These are phyloP conservation scores for Megalonaias nervosa DNA, from an alignment of 1,140 invertebrate species.

Conservation along the genomic window DNA sequence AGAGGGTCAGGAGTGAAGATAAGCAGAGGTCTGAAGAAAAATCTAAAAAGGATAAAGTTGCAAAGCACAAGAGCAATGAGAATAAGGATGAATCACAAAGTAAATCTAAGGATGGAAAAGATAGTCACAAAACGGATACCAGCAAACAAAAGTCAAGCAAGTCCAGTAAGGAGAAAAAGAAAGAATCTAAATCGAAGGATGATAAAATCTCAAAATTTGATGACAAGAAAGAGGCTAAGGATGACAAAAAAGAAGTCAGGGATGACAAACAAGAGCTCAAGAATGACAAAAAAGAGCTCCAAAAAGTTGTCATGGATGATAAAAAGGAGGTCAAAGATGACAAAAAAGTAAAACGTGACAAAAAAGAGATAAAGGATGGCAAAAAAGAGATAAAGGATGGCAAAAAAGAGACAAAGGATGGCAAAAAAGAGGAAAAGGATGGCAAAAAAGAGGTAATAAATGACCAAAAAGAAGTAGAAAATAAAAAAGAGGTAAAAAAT, in stretches of 20 bases:
- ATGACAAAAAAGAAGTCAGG: constrained; percentile 15
- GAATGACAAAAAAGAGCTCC: constrained; percentile 8
- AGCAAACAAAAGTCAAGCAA: no score
- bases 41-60: constrained; percentile 15
- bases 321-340: constrained; percentile 12
- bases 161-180: no score
- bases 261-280: constrained; percentile 12
- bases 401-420: constrained; percentile 7
- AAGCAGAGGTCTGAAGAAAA: constrained; percentile 22
- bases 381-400: constrained; percentile 6
- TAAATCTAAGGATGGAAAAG: no score
- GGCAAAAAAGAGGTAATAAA: not conserved
- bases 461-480: not conserved
- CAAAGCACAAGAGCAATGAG: constrained; percentile 22
- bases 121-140: no score
- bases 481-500: constrained; percentile 3
- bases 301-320: constrained; percentile 1
- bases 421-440: constrained; percentile 1
- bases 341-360: constrained; percentile 1
- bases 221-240: constrained; percentile 9
- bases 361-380: constrained; percentile 10
- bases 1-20: constrained; percentile 10
- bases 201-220: constrained; percentile 7
- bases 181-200: not conserved
- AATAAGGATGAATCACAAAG: constrained; percentile 15